These are phyloP conservation scores for Ametastegia equiseti DNA, from an alignment of 2,888 invertebrate genomes.

Conservation along the genomic window DNA sequence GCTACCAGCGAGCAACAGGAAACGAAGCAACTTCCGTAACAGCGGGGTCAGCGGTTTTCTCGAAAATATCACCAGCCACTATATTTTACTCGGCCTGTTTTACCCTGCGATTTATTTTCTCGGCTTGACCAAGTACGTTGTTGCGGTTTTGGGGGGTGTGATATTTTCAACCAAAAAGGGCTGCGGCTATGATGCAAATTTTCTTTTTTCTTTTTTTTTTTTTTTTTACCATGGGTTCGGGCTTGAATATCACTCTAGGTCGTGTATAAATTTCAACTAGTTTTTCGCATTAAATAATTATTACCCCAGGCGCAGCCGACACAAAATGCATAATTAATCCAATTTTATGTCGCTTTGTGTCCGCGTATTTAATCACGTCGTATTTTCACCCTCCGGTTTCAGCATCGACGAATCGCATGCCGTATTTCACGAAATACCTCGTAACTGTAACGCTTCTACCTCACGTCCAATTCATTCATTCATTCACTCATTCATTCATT, in stretches of 20 bases:
- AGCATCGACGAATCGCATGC: conserved; percentile 16
- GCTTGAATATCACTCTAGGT: background rate
- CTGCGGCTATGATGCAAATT: too few relatives aligned
- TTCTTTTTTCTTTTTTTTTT: too few relatives aligned
- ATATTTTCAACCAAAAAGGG: background rate
- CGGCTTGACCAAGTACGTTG: background rate
- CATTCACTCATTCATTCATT: background rate
- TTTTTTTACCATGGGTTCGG: too few relatives aligned
- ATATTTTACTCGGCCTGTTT: conserved; percentile 6
- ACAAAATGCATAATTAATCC: conserved; percentile 8
- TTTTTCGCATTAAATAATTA: background rate
- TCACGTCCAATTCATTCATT: conserved; percentile 24
- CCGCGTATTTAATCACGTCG: conserved; percentile 12
- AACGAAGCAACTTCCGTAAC: conserved; percentile 20
- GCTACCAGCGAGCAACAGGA: conserved; percentile 2
- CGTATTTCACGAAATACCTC: conserved; percentile 10
- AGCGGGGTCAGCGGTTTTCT: background rate
- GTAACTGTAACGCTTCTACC: conserved; percentile 23
- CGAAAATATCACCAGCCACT: conserved; percentile 2
- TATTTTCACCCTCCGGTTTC: background rate
- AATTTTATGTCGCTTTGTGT: conserved; percentile 3
- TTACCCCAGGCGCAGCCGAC: background rate
- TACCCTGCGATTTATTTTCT: conserved; percentile 5
- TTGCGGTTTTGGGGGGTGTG: background rate
- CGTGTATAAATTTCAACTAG: background rate